Evolutionary conservation across 2,113 vertebrate species (phyloP).

Genomic region (Melanotaenia duboulayi): DNA sequence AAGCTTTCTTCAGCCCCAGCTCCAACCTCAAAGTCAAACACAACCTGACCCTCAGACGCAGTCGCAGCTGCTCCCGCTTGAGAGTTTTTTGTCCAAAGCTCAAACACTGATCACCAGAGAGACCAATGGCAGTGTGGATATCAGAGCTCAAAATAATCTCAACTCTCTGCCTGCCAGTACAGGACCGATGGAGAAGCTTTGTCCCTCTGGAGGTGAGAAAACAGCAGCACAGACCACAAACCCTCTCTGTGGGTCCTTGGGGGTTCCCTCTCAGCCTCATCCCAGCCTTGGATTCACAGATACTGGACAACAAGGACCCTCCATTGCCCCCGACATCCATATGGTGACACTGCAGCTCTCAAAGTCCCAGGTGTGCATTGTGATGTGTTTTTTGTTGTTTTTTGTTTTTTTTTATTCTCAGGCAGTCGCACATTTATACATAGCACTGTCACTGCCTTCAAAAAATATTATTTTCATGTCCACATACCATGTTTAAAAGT

Average conservation of each 20-base stretch:
- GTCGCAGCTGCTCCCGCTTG: slow-evolving; percentile 69
- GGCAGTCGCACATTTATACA: not conserved
- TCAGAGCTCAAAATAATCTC: slow-evolving; percentile 59
- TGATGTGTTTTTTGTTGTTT: no score
- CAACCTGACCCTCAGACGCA: slow-evolving; percentile 50
- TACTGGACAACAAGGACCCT: slow-evolving; percentile 74
- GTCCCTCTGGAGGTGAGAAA: slow-evolving; percentile 63
- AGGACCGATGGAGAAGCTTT: slow-evolving; percentile 73
- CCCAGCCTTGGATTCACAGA: slow-evolving; percentile 70
- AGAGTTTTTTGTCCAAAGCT: slow-evolving; percentile 76
- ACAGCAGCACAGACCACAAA: slow-evolving; percentile 52
- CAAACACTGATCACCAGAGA: slow-evolving; percentile 49
- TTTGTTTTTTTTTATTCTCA: not conserved
- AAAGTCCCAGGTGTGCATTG: slow-evolving; percentile 88
- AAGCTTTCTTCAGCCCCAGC: slow-evolving; percentile 67
- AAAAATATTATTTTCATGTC: not conserved
- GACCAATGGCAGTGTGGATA: slow-evolving; percentile 59
- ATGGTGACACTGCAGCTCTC: slow-evolving; percentile 93
- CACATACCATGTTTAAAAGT: slow-evolving; percentile 25
- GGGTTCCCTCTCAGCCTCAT: slow-evolving; percentile 67
- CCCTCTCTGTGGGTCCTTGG: slow-evolving; percentile 63
- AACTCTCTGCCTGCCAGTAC: slow-evolving; percentile 33
- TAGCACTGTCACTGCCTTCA: not conserved
- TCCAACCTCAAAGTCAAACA: slow-evolving; percentile 54
- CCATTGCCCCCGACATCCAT: slow-evolving; percentile 86